These are phyloP conservation scores for Holocentrus rufus DNA, from an alignment of 2,797 vertebrate species.

Conservation along the genomic window DNA sequence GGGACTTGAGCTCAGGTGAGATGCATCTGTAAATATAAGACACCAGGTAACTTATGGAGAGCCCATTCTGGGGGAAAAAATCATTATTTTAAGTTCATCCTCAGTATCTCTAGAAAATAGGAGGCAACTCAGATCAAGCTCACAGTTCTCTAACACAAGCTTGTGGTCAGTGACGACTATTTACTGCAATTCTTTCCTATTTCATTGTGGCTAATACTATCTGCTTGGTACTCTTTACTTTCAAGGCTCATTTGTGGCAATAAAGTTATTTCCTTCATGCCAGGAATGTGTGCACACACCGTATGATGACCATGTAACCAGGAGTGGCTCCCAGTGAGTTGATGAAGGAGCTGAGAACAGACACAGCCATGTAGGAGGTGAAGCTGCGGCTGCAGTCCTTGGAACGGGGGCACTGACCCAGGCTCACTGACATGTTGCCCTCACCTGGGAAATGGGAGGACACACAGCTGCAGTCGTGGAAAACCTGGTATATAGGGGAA, in stretches of 20 bases:
- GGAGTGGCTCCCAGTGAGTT: constrained; percentile 90
- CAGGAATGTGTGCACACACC: constrained; percentile 76
- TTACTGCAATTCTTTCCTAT: too few species aligned
- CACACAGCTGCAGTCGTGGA: constrained; percentile 92
- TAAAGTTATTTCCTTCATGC: too few species aligned
- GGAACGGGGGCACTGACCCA: constrained; percentile 86
- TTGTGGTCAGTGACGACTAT: too few species aligned
- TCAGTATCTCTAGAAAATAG: background rate
- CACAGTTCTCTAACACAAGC: too few species aligned
- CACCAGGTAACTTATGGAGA: background rate
- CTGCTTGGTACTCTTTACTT: too few species aligned
- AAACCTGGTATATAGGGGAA: constrained; percentile 79
- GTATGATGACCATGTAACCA: constrained; percentile 92
- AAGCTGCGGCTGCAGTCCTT: constrained; percentile 85
- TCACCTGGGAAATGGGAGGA: constrained; percentile 74
- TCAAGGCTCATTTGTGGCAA: too few species aligned
- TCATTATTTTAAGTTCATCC: background rate
- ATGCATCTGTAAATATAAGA: constrained; percentile 82
- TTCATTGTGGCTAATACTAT: too few species aligned
- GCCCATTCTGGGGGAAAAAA: background rate
- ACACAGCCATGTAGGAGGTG: constrained; percentile 88
- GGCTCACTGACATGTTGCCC: constrained; percentile 83
- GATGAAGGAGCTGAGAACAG: constrained; percentile 87
- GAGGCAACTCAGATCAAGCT: too few species aligned
- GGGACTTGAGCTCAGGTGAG: constrained; percentile 88